Percentiles rank a stretch among this genome's conserved stretches.
These are phyloP conservation scores for Acipenser oxyrinchus DNA, from an alignment of 2,797 vertebrate genomes.

Conservation along the genomic window DNA sequence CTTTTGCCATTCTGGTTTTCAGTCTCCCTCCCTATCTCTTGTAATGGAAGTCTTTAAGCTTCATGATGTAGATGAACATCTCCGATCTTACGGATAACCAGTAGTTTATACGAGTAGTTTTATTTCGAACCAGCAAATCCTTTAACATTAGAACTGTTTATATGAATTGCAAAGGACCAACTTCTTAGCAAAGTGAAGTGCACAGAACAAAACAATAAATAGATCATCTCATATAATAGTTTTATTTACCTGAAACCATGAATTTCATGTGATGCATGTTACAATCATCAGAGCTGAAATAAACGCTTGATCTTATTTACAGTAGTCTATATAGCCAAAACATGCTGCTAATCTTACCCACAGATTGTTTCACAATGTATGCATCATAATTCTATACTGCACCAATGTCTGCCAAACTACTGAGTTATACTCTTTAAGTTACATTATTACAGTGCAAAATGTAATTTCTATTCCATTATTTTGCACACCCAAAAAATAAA, in stretches of 20 bases:
- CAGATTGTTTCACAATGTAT: constrained; percentile 36
- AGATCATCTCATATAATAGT: constrained; percentile 34
- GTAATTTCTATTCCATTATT: constrained; percentile 40
- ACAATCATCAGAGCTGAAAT: constrained; percentile 53
- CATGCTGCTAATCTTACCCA: constrained; percentile 33
- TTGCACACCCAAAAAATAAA: constrained; percentile 52
- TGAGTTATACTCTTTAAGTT: constrained; percentile 42
- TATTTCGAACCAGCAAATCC: no score
- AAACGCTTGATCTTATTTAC: constrained; percentile 42
- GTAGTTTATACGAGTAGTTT: no score
- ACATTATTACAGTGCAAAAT: constrained; percentile 44
- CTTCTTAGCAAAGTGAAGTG: no score
- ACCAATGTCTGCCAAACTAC: constrained; percentile 35
- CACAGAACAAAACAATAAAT: no score
- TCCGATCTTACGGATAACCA: no score
- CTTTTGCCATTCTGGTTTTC: no score
- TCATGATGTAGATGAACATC: no score
- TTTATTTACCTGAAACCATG: constrained; percentile 67
- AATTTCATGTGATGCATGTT: constrained; percentile 47
- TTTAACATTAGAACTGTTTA: no score
- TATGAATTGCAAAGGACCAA: no score
- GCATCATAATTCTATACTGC: constrained; percentile 55
- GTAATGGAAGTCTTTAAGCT: no score
- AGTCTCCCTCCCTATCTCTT: no score
- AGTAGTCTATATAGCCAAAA: constrained; percentile 39